Evolutionary conservation across 1,140 invertebrate genomes (phyloP).

Genomic region (Rhopalosiphum maidis): DNA sequence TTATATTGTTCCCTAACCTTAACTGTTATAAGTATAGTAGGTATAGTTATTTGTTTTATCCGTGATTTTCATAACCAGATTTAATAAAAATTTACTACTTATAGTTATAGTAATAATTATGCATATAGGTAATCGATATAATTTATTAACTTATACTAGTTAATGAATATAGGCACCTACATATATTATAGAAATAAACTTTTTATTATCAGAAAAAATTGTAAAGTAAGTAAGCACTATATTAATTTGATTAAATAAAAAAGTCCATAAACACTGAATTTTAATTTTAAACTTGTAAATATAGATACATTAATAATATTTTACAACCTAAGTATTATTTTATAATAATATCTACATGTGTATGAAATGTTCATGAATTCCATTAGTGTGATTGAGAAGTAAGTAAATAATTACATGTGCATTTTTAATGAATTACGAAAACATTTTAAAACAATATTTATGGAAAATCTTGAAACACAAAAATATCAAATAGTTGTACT

Average conservation of each 20-base stretch:
- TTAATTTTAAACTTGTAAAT: conserved; percentile 2
- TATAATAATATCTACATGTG: neutral
- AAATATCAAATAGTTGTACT: neutral
- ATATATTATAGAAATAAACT: neutral
- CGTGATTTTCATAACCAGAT: neutral
- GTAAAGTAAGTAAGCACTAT: neutral
- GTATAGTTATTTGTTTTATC: neutral
- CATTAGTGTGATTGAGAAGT: conserved; percentile 1
- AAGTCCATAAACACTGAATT: neutral
- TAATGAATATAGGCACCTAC: no score
- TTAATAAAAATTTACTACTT: neutral
- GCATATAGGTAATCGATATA: no score
- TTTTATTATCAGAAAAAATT: neutral
- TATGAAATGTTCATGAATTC: neutral
- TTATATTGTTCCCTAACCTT: neutral
- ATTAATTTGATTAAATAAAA: neutral
- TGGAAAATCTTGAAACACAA: neutral
- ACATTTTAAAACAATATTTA: conserved; percentile 8
- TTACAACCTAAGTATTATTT: neutral
- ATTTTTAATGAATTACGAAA: conserved; percentile 5
- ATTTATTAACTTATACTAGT: neutral
- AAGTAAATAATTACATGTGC: neutral
- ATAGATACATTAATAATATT: neutral
- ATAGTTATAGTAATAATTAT: no score
- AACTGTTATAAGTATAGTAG: neutral